phyloP scores from a whole-genome alignment of 2,797 vertebrate genomes.

The Oreonectes daqikongensis region DNA sequence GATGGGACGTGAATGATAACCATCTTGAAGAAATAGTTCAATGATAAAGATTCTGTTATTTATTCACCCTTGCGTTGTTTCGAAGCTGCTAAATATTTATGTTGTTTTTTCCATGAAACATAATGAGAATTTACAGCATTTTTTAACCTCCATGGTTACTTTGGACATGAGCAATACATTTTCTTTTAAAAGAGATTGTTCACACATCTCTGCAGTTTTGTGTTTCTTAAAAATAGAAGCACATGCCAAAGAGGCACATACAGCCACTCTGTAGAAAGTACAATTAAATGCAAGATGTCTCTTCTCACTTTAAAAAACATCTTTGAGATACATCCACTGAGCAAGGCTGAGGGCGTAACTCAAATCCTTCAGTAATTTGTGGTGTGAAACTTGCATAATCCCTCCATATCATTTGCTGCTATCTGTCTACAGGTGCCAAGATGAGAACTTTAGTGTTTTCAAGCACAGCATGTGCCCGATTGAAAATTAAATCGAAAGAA shows the following conservation, averaged over 20 bases:
- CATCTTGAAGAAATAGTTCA: not conserved
- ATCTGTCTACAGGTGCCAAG: constrained; percentile 14
- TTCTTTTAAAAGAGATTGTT: not conserved
- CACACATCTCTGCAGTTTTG: not conserved
- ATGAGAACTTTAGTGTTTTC: constrained; percentile 35
- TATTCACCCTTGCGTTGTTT: not conserved
- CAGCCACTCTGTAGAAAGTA: not conserved
- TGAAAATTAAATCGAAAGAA: constrained; percentile 34
- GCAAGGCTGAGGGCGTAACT: not conserved
- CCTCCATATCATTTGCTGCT: not conserved
- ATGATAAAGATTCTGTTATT: not conserved
- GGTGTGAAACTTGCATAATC: constrained; percentile 41
- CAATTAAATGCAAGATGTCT: constrained; percentile 1
- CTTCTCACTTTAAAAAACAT: constrained; percentile 14
- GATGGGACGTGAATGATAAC: not conserved
- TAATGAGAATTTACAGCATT: not conserved
- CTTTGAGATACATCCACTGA: not conserved
- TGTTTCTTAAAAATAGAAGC: not conserved
- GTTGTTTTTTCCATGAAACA: not conserved
- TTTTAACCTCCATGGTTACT: no score
- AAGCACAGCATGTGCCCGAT: constrained; percentile 13
- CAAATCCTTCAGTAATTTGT: constrained; percentile 27
- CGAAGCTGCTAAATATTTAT: not conserved
- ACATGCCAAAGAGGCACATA: not conserved
- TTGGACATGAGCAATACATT: no score